Evolutionary conservation across 1,140 invertebrate species (phyloP).

Genomic region (Monomorium pharaonis): DNA sequence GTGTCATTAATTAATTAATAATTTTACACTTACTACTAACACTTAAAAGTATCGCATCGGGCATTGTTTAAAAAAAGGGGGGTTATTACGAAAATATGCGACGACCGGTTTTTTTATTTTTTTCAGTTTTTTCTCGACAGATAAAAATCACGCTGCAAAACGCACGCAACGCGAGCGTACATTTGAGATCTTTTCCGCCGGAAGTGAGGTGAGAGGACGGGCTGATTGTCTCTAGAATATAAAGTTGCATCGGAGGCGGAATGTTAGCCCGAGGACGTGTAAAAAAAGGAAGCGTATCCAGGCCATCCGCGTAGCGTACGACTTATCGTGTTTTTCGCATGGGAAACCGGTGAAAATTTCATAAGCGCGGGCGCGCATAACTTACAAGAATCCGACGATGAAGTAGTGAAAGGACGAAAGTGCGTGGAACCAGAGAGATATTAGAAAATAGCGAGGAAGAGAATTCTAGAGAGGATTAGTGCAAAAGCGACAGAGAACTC

Average conservation of each 20-base stretch:
- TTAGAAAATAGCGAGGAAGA: not conserved
- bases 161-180: not conserved
- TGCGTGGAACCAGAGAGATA: not conserved
- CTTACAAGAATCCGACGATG: not conserved
- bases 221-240: slow-evolving; percentile 28
- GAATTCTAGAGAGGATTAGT: not conserved
- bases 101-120: not conserved
- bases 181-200: slow-evolving; percentile 24
- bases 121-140: not conserved
- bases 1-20: too few relatives aligned
- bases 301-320: slow-evolving; percentile 9
- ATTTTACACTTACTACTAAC: not conserved
- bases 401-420: slow-evolving; percentile 30
- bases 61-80: not conserved
- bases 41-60: not conserved
- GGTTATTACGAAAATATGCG: not conserved
- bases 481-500: not conserved
- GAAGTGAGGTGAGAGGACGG: slow-evolving; percentile 33
- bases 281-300: slow-evolving; percentile 22
- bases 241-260: not conserved
- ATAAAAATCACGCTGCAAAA: not conserved
- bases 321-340: slow-evolving; percentile 16
- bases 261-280: not conserved
- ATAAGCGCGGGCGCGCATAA: not conserved
- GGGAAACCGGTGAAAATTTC: slow-evolving; percentile 33